Conservation (phyloP, 1,140 invertebrate genomes). For the Drosophila punjabiensis region DNA sequence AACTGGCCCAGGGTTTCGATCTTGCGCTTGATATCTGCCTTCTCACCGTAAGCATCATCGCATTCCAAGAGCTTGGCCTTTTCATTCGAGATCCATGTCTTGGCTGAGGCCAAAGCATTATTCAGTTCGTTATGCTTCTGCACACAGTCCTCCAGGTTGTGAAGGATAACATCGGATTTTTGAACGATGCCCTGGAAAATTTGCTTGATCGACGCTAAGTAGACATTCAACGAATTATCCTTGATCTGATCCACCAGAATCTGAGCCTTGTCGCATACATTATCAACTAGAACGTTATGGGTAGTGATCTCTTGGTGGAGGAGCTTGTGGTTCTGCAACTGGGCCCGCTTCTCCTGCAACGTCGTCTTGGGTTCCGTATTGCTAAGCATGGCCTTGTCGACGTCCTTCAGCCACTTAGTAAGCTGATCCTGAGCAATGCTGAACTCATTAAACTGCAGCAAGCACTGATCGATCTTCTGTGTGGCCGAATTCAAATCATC, state of each 20-base stretch:
- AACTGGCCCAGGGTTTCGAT: constrained; percentile 90
- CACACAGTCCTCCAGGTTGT: constrained; percentile 94
- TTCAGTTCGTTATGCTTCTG: constrained; percentile 94
- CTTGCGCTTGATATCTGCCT: constrained; percentile 91
- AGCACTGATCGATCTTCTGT: constrained; percentile 94
- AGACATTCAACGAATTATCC: constrained; percentile 93
- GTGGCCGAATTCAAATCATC: constrained; percentile 92
- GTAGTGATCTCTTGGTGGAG: constrained; percentile 98
- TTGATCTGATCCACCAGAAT: constrained; percentile 95
- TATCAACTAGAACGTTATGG: constrained; percentile 95
- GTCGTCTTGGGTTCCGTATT: constrained; percentile 96
- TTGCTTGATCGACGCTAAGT: constrained; percentile 95
- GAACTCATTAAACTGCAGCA: constrained; percentile 96
- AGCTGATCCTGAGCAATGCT: constrained; percentile 95
- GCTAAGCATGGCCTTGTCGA: constrained; percentile 95
- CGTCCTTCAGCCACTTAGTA: constrained; percentile 96
- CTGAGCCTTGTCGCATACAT: constrained; percentile 96
- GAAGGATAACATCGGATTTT: constrained; percentile 94
- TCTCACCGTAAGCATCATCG: constrained; percentile 93
- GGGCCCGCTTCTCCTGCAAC: constrained; percentile 96
- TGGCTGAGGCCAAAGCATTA: constrained; percentile 89
- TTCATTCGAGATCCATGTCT: constrained; percentile 92
- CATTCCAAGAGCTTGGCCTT: constrained; percentile 91
- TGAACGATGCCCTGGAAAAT: constrained; percentile 95
- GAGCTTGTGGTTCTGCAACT: constrained; percentile 97